Evolutionary conservation across 92 coral and sea anemone genomes (phyloP).

Genomic region (Epizoanthus illoricatus): DNA sequence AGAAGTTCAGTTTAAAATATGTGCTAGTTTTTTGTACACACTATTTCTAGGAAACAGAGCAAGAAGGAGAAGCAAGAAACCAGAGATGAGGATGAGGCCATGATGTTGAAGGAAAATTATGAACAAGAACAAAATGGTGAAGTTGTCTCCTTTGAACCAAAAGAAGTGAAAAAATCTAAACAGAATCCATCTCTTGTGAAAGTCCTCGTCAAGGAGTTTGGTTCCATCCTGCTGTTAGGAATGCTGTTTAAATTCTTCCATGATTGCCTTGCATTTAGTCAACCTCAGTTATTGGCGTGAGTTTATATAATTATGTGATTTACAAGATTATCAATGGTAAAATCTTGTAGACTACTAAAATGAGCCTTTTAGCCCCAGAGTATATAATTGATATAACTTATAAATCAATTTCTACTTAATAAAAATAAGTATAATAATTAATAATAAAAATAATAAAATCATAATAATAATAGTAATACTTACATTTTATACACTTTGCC

Average conservation of each 20-base stretch:
- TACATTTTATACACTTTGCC: too few relatives aligned
- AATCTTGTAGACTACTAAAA: background rate
- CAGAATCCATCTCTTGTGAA: conserved; percentile 55
- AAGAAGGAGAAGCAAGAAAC: conserved; percentile 18
- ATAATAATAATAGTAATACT: too few relatives aligned
- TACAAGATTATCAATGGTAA: background rate
- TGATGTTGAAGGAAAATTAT: conserved; percentile 8
- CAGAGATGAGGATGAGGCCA: conserved; percentile 6
- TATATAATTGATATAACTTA: too few relatives aligned
- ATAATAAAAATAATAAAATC: too few relatives aligned
- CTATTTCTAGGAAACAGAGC: conserved; percentile 20
- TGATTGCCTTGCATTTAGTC: conserved; percentile 60
- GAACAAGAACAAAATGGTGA: conserved; percentile 9
- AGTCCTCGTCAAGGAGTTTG: conserved; percentile 46
- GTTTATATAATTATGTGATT: background rate
- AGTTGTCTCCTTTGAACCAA: conserved; percentile 24
- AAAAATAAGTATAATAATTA: too few relatives aligned
- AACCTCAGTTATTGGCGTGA: conserved; percentile 58
- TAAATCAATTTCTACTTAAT: too few relatives aligned
- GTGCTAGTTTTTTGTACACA: background rate
- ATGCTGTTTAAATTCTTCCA: conserved; percentile 49
- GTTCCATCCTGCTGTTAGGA: conserved; percentile 48
- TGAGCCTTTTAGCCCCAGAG: too few relatives aligned
- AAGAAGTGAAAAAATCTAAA: conserved; percentile 28
- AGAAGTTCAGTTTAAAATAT: background rate